These are phyloP conservation scores for Bugula neritina DNA, from an alignment of 2,888 invertebrate species.

Conservation along the genomic window DNA sequence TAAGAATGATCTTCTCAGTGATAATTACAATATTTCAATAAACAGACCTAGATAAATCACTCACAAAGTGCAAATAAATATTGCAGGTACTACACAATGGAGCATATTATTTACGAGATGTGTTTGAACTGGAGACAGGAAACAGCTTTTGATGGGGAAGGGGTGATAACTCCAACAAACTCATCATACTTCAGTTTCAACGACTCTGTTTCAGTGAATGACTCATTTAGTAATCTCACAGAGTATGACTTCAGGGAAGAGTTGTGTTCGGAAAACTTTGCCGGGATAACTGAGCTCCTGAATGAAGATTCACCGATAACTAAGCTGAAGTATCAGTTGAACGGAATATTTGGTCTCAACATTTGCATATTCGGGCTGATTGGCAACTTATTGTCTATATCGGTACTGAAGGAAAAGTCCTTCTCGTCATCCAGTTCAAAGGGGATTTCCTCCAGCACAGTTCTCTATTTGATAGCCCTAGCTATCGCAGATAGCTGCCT, in stretches of 20 bases:
- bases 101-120: background rate
- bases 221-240: too few species aligned
- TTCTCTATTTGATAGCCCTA: constrained; percentile 49
- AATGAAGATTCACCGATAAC: background rate
- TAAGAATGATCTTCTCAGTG: too few species aligned
- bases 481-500: constrained; percentile 50
- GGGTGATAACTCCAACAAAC: background rate
- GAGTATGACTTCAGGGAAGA: background rate
- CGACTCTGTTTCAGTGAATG: background rate
- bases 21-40: too few species aligned
- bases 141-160: background rate
- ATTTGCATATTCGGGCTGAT: constrained; percentile 48
- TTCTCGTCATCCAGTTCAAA: constrained; percentile 37
- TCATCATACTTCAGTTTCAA: background rate
- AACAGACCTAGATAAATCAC: too few species aligned
- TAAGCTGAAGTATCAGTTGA: constrained; percentile 32
- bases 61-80: too few species aligned
- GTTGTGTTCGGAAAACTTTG: background rate
- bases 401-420: constrained; percentile 43
- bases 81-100: too few species aligned
- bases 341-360: constrained; percentile 47
- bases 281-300: background rate
- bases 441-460: constrained; percentile 37
- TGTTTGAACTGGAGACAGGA: background rate
- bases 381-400: constrained; percentile 48